Base-by-base conservation (phyloP, 2,888 invertebrate genomes). In the Agyllia agylla region DNA sequence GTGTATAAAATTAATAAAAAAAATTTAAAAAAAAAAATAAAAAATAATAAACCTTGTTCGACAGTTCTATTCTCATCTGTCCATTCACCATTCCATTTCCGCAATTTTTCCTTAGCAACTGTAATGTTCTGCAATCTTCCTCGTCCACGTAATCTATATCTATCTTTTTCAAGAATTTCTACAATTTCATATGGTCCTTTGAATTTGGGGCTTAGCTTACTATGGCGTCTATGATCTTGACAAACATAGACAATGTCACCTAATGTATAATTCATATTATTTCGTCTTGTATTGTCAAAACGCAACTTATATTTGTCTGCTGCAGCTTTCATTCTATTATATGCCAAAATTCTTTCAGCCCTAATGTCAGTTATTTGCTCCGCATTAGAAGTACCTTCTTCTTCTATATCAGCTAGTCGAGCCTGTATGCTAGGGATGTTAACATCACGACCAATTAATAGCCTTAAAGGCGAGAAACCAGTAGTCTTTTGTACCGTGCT, bases 201-300 rank as follows among this genome's bases (percentile, higher is more conserved):
- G 87, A 87, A 94, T 77, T 85, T 92, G 3, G 90, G 84, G 3
- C 73, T 86, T n/a, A 93, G 57, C 84, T 94, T 94, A 38, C 90
- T 87, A 24, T 89, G 75, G 9, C 94, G 92, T n/a, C 93, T 91
- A 70, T 94, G 93, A 15, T 93, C 89, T 70, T 94, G 94, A 77
- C 42, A 89, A 15, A 94, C 90, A 83, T 92, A 93, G 9, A 94
- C 94, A 11, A 82, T 85, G 87, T 93, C 81, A 0, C 93, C 93
- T 31, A 92, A 24, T n/a, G 85, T 31, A n/a, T 79, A 91, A 70
- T 73, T 42, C 77, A 75, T 79, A 57, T 83, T 89, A 42, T 87
- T 77, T 17, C 90, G 42, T 81, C 75, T 57, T 6, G 15, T 80
- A 77, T 17, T 20, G 42, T 86, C 42, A 35, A 86, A 86, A 57